phyloP scores from a whole-genome alignment of 2,113 vertebrate species.

The Vulpes ferrilata region DNA sequence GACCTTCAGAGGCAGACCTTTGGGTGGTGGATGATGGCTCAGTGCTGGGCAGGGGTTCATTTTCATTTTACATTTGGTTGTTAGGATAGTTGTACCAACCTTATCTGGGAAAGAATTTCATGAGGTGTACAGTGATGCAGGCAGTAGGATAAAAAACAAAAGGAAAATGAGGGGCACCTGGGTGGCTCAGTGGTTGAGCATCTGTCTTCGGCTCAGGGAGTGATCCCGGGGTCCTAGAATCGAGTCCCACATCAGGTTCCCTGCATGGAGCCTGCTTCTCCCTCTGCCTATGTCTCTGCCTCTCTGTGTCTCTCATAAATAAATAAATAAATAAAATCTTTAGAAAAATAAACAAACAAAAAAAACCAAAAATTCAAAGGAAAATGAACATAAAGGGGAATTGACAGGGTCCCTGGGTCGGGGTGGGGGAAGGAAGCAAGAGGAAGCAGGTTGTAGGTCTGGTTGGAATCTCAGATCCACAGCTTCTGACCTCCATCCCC shows the following conservation, averaged over 20 bases:
- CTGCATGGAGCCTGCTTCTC: too few relatives aligned
- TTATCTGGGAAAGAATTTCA: background rate
- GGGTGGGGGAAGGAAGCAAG: background rate
- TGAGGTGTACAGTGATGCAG: rapidly evolving
- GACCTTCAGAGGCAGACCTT: background rate
- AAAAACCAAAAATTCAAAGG: background rate
- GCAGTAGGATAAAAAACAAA: background rate
- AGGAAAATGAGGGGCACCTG: background rate
- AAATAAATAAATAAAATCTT: too few relatives aligned
- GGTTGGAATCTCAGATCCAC: background rate
- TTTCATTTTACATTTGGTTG: background rate
- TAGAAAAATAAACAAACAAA: too few relatives aligned
- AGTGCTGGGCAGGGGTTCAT: background rate
- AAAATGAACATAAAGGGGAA: background rate
- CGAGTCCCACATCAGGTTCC: too few relatives aligned
- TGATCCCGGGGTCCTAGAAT: too few relatives aligned
- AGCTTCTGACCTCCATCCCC: background rate
- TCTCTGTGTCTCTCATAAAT: too few relatives aligned
- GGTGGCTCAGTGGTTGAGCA: too few relatives aligned
- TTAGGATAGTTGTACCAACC: background rate
- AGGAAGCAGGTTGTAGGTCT: background rate
- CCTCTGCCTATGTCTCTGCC: too few relatives aligned
- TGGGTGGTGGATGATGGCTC: background rate
- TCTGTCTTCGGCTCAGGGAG: too few relatives aligned
- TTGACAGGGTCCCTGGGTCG: too few relatives aligned